Conservation (phyloP, 2,113 vertebrate species). For the Triplophysa siluroides region DNA sequence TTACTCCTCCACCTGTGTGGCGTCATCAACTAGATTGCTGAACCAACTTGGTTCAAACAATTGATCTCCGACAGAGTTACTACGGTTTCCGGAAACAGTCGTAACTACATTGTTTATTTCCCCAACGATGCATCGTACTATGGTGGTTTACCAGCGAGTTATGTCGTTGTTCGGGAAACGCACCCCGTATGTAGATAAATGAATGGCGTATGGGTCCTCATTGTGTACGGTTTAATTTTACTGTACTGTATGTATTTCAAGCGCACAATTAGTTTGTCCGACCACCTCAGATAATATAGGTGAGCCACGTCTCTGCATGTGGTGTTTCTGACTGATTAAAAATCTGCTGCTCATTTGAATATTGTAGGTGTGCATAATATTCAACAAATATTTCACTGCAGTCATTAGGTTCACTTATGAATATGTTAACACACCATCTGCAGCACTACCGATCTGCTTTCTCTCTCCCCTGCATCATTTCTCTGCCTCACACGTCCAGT, state of each 20-base stretch:
- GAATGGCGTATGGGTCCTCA: neutral
- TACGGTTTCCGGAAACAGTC: too few relatives aligned
- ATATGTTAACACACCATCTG: slow-evolving; percentile 52
- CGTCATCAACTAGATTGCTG: too few relatives aligned
- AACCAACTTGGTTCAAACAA: too few relatives aligned
- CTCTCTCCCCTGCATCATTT: neutral
- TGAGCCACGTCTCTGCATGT: slow-evolving; percentile 17
- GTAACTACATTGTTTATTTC: too few relatives aligned
- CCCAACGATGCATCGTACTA: too few relatives aligned
- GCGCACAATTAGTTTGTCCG: neutral
- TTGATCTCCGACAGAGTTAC: too few relatives aligned
- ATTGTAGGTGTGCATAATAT: slow-evolving; percentile 60
- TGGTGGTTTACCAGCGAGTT: too few relatives aligned
- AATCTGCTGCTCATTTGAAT: slow-evolving; percentile 57
- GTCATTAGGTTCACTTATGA: slow-evolving; percentile 64
- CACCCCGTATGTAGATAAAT: too few relatives aligned
- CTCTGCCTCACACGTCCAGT: neutral
- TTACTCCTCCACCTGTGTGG: too few relatives aligned
- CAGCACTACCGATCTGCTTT: slow-evolving; percentile 4
- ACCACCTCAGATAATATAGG: slow-evolving; percentile 13
- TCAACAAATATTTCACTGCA: slow-evolving; percentile 57
- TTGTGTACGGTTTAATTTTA: neutral
- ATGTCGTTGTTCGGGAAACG: too few relatives aligned
- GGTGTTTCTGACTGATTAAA: slow-evolving; percentile 14
- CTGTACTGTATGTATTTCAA: neutral